phyloP scores from a whole-genome alignment of 1,140 invertebrate genomes.

The Danaus plexippus region DNA sequence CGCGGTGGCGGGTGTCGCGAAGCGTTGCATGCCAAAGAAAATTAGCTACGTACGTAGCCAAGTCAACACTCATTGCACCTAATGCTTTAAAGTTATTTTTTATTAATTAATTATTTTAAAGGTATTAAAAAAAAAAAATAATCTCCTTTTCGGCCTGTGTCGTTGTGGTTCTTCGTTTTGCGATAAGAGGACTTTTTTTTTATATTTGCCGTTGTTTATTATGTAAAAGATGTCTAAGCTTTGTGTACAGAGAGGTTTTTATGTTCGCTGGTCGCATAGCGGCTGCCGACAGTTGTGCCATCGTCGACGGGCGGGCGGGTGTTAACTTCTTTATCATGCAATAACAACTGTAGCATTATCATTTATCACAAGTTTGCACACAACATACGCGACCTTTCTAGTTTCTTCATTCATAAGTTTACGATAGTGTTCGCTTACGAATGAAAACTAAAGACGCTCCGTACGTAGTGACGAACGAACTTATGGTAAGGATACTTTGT shows the following conservation, averaged over 20 bases:
- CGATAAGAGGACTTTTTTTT: conserved; percentile 41
- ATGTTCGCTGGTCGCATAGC: conserved; percentile 46
- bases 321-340: too few relatives aligned
- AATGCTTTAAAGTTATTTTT: conserved; percentile 61
- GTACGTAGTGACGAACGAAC: too few relatives aligned
- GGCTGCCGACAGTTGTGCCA: conserved; percentile 51
- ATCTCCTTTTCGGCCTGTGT: conserved; percentile 54
- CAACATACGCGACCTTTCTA: too few relatives aligned
- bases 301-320: conserved; percentile 23
- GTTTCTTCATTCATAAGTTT: too few relatives aligned
- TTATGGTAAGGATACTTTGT: too few relatives aligned
- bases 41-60: conserved; percentile 46
- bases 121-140: conserved; percentile 22
- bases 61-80: conserved; percentile 60
- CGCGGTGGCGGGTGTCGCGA: conserved; percentile 30
- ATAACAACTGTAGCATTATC: too few relatives aligned
- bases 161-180: conserved; percentile 53
- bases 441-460: too few relatives aligned
- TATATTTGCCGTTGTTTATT: conserved; percentile 58
- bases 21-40: conserved; percentile 58
- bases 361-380: too few relatives aligned
- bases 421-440: too few relatives aligned
- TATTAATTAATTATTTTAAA: conserved; percentile 35
- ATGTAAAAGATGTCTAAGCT: conserved; percentile 49
- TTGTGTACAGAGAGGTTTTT: conserved; percentile 48